Base-by-base conservation (phyloP, 1,140 invertebrate species). In the Leptopilina clavipes region DNA sequence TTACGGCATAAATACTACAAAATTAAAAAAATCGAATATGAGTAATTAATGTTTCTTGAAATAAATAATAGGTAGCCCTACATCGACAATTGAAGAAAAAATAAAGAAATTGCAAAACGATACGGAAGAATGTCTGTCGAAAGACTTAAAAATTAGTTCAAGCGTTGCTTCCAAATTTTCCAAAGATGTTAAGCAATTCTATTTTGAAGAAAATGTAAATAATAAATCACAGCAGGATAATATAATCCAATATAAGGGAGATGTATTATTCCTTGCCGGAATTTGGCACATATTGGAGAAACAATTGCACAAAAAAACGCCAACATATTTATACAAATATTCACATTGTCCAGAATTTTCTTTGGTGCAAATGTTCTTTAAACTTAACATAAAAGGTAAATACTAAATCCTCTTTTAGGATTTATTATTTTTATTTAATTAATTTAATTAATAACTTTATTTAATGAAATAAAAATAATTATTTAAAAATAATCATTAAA, bases 261-360 rank as follows among this genome's bases (percentile, higher is more conserved):
- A 92, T 79, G 81, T 84, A 0, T 84, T 86, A 52, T 90, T 92
- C 76, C 72, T 79, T 1, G 85, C 87, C 76, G 85, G 85, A 18
- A 83, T 85, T 70, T 84, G 89, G 22, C 84, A 88, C 72, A 85
- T 90, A 59, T 74, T 83, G 17, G 82, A 90, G 72, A 83, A 88
- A n/a, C 89, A 91, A 7, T 73, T 81, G 1, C 85, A 87, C 19
- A 77, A 83, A 70, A 54, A 75, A 9, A 76, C 79, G 12, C 86
- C 88, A 5, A 82, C 89, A 0, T 92, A 89, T 75, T 83, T 91
- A 71, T 92, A 92, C 76, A 84, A 85, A 81, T 92, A 90, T 81
- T 85, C 89, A 48, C 88, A 85, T 75, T 18, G 43, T 18, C 43
- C 77, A 12, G 12, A 65, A 11, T 77, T 72, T 75, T 75, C 81